Conservation (phyloP, 2,888 invertebrate genomes). For the Aricia artaxerxes region DNA sequence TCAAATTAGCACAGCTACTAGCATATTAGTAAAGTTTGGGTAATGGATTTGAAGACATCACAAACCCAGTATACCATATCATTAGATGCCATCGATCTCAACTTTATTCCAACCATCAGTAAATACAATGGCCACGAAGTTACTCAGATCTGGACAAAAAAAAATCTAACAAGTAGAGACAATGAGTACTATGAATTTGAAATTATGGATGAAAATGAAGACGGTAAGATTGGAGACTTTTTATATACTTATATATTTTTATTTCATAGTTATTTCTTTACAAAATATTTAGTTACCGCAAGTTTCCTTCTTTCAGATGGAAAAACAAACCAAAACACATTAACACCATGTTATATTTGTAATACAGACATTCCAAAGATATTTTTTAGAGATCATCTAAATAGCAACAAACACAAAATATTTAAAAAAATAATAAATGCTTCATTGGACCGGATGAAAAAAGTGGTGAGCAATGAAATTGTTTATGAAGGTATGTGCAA, state of each 20-base stretch:
- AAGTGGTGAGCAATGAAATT: conserved; percentile 37
- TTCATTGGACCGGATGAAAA: conserved; percentile 44
- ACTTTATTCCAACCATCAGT: conserved; percentile 33
- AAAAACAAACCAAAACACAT: neutral
- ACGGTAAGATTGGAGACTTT: conserved; percentile 13
- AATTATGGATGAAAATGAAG: conserved; percentile 33
- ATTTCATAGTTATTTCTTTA: no score
- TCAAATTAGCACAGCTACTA: neutral
- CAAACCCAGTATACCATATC: conserved; percentile 37
- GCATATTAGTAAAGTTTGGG: neutral
- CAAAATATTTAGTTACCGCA: neutral
- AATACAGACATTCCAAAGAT: conserved; percentile 46
- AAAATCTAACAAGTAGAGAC: conserved; percentile 30
- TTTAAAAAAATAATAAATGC: conserved; percentile 44
- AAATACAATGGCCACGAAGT: conserved; percentile 20
- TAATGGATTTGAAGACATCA: conserved; percentile 25
- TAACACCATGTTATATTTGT: conserved; percentile 48
- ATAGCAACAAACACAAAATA: conserved; percentile 46
- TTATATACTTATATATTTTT: no score
- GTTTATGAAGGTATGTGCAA: neutral
- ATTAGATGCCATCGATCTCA: conserved; percentile 39
- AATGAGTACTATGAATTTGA: conserved; percentile 41
- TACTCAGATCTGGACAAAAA: conserved; percentile 36
- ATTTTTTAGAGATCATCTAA: conserved; percentile 44
- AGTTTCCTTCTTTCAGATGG: neutral